These are phyloP conservation scores for Tryphoninae sp. DNA, from an alignment of 2,888 invertebrate genomes.

Conservation along the genomic window DNA sequence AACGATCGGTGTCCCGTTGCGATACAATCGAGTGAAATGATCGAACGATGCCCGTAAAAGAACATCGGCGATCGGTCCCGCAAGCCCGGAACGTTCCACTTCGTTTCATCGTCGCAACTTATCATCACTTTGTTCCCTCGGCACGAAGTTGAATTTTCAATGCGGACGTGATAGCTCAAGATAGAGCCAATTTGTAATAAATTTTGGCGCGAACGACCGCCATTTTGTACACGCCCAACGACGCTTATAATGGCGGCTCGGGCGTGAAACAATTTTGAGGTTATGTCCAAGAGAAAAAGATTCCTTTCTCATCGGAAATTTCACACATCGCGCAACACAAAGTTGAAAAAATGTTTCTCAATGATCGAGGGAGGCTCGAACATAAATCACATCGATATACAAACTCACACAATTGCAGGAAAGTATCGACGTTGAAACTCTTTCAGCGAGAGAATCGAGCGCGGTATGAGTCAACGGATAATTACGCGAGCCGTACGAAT, in stretches of 20 bases:
- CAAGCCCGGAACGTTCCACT: slow-evolving; percentile 21
- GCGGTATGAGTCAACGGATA: slow-evolving; percentile 55
- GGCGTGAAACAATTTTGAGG: background rate
- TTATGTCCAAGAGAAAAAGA: slow-evolving; percentile 29
- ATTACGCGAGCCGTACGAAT: slow-evolving; percentile 58
- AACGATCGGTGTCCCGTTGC: slow-evolving; percentile 39
- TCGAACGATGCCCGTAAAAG: slow-evolving; percentile 48
- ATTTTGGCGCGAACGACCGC: no score
- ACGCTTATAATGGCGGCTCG: background rate
- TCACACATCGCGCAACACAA: slow-evolving; percentile 6
- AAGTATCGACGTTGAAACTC: slow-evolving; percentile 17
- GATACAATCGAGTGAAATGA: slow-evolving; percentile 29
- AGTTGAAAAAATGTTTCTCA: slow-evolving; percentile 1
- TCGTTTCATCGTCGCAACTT: slow-evolving; percentile 19
- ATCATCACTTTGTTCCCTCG: slow-evolving; percentile 26
- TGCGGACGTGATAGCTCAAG: slow-evolving; percentile 1
- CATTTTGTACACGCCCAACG: no score
- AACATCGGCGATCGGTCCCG: slow-evolving; percentile 16
- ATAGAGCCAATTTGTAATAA: background rate
- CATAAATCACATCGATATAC: no score
- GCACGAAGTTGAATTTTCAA: slow-evolving; percentile 29
- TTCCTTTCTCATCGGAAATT: background rate
- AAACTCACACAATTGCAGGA: background rate
- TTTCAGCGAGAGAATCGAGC: slow-evolving; percentile 35
- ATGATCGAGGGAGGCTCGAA: slow-evolving; percentile 13